A percentile compares a stretch with the other conserved stretches of the same genome.
These are phyloP conservation scores for Lota lota DNA, from an alignment of 2,113 vertebrate species.

Conservation along the genomic window DNA sequence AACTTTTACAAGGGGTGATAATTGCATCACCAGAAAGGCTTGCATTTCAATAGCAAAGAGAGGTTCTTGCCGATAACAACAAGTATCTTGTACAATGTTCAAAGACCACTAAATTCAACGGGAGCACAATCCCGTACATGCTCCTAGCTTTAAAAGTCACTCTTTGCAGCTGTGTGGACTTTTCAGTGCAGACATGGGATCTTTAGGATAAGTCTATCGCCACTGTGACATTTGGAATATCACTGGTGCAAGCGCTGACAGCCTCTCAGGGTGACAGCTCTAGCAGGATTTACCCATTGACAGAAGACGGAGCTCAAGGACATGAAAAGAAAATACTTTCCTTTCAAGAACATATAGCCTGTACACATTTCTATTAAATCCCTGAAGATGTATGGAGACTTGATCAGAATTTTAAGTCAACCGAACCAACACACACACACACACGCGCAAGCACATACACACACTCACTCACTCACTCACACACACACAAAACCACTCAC, in stretches of 20 bases:
- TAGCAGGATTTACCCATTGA: constrained; percentile 37
- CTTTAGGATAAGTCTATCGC: constrained; percentile 13
- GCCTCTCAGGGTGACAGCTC: constrained; percentile 40
- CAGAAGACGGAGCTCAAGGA: constrained; percentile 39
- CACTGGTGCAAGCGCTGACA: constrained; percentile 33
- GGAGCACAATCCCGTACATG: too few relatives aligned
- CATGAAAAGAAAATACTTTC: constrained; percentile 39
- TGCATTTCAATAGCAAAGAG: too few relatives aligned
- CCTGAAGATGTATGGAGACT: constrained; percentile 22
- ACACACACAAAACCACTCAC: not conserved
- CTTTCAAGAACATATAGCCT: constrained; percentile 16
- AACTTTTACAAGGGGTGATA: too few relatives aligned
- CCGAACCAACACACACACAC: too few relatives aligned
- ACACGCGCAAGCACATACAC: not conserved
- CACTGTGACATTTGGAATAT: constrained; percentile 37
- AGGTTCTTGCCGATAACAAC: too few relatives aligned
- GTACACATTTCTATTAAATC: constrained; percentile 18
- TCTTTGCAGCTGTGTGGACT: not conserved
- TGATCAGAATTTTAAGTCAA: constrained; percentile 15
- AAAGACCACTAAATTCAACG: too few relatives aligned
- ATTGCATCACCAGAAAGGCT: too few relatives aligned
- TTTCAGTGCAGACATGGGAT: not conserved
- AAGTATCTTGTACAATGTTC: too few relatives aligned
- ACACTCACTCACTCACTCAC: not conserved
- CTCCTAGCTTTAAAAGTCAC: too few relatives aligned